Evolutionary conservation across 2,113 vertebrate genomes (phyloP).

Genomic region (Xyrauchen texanus): DNA sequence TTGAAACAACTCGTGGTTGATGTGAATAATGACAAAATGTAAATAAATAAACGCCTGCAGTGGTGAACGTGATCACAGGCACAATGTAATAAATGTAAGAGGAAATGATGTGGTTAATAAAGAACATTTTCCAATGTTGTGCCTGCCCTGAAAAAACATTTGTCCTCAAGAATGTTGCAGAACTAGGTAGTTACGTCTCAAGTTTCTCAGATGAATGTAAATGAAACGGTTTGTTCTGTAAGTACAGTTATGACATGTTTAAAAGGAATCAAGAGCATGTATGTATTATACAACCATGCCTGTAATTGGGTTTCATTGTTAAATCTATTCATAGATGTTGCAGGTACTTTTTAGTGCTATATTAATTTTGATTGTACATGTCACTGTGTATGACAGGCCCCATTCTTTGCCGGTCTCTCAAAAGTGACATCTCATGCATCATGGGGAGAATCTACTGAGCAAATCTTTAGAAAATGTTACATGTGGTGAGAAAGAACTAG

Average conservation of each 20-base stretch:
- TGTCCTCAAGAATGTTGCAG: constrained; percentile 4
- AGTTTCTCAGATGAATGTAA: not conserved
- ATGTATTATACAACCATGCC: not conserved
- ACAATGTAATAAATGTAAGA: not conserved
- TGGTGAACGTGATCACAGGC: too few species aligned
- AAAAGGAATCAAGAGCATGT: constrained; percentile 1
- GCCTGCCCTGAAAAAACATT: not conserved
- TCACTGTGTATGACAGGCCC: not conserved
- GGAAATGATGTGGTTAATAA: constrained; percentile 6
- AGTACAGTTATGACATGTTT: not conserved
- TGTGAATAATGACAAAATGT: too few species aligned
- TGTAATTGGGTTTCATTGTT: not conserved
- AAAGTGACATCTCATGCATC: not conserved
- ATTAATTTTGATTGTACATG: too few species aligned
- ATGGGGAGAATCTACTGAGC: not conserved
- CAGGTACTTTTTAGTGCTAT: too few species aligned
- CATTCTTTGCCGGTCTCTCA: not conserved
- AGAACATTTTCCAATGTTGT: not conserved
- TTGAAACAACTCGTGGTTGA: too few species aligned
- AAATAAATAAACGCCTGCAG: too few species aligned
- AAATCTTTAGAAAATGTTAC: too few species aligned
- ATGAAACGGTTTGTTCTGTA: constrained; percentile 3
- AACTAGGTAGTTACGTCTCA: not conserved
- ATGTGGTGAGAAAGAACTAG: too few species aligned
- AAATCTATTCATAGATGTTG: too few species aligned